Evolutionary conservation across 92 coral and sea anemone genomes (phyloP), one percentile per base, ranked within the genome.

Genomic region (Porites lobata): DNA sequence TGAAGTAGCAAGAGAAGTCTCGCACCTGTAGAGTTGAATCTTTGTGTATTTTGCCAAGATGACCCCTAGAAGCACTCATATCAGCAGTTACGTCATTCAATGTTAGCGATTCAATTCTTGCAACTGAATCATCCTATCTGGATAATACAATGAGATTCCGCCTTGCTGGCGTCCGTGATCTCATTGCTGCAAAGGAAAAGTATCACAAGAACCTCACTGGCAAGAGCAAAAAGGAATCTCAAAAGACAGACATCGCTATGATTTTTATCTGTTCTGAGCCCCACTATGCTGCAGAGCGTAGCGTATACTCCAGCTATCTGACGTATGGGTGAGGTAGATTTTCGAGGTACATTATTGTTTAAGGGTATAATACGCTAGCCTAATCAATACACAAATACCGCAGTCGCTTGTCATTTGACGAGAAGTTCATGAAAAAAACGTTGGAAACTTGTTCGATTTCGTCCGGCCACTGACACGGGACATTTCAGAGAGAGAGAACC

Each of bases 1-100:
- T n/a, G 69, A 73, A 54, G 67, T 20, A 32, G 38, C 11, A 85
- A 77, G 73, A 76, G 89, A 26, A 24, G 18, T 53, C 53, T 71
- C 7, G 14, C 57, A 4, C 76, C 89, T 47, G 77, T 90, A 24
- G 83, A 64, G 14, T 67, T 81, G 77, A 26, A 15, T 69, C 67
- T 80, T 29, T 91, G 91, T 67, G 75, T 86, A 21, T 91, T 80
- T 76, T 91, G 84, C 76, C 85, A 81, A 76, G 19, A 50, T 38
- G 47, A 38, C 19, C 65, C 26, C 69, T 52, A 76, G 84, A 85
- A 56, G 73, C 64, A 0, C 65, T 65, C 3, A 38, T 69, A 47
- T 86, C 66, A 38, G 85, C 66, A 38, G 85, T 86, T 78, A 66
- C 79, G 4, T 64, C 86, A 17, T 79, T 86, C 68, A 79, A 17